These are phyloP conservation scores for Sminthurides bifidus DNA, from an alignment of 1,140 invertebrate genomes.

Conservation along the genomic window DNA sequence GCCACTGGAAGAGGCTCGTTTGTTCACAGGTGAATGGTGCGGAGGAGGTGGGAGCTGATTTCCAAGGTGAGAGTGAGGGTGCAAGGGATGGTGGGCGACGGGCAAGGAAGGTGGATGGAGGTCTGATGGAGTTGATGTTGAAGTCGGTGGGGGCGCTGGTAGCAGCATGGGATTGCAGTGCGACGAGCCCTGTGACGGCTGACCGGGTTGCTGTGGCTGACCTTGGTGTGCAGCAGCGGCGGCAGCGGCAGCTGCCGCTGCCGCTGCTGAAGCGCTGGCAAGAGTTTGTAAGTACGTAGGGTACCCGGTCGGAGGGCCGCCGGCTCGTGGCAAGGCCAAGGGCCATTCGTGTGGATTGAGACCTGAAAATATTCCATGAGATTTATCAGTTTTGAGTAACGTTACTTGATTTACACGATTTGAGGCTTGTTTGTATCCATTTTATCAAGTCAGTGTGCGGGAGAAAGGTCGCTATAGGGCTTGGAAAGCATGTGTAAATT, in stretches of 20 bases:
- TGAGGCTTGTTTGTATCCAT: no score
- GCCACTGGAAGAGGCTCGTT: no score
- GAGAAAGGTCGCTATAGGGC: no score
- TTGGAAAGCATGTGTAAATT: no score
- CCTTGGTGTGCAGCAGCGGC: constrained; percentile 1
- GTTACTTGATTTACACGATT: no score
- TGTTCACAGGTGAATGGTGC: neutral
- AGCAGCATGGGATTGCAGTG: neutral
- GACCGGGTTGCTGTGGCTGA: constrained; percentile 2
- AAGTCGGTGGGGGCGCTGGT: neutral
- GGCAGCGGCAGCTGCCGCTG: neutral
- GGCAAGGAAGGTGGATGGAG: neutral
- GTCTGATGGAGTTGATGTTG: neutral
- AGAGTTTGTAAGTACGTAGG: constrained; percentile 22
- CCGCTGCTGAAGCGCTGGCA: constrained; percentile 9
- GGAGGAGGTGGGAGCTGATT: neutral
- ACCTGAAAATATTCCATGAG: no score
- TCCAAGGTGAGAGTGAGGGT: neutral
- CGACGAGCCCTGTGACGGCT: neutral
- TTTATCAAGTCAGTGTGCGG: no score
- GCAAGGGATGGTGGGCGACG: neutral
- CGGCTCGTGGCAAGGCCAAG: constrained; percentile 6
- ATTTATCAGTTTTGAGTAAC: no score
- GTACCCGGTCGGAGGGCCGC: constrained; percentile 11
- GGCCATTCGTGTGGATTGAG: constrained; percentile 27